Evolutionary conservation across 2,113 vertebrate species (phyloP), one percentile per base, ranked within the genome.

Genomic region (Tiliqua scincoides): DNA sequence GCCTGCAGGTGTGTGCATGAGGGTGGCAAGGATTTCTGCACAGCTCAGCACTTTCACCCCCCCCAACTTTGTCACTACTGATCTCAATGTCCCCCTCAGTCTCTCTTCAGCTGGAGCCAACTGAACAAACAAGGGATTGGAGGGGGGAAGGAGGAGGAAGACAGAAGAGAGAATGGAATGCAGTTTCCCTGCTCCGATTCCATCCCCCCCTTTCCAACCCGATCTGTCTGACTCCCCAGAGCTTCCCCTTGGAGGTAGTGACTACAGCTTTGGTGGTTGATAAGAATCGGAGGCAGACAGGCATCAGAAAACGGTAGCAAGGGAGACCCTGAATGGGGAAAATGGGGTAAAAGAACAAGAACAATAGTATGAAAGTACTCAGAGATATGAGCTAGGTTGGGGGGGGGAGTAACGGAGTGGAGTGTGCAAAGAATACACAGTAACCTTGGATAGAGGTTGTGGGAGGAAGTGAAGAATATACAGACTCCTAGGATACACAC

Each of bases 101-200:
- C 37, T 61, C 76, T n/a, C 32, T 61, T 62, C 79, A 67, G 82
- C 61, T 10, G 27, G 59, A 81, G 76, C 76, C 82, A 89, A 89
- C 68, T 84, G 81, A 72, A 82, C 78, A 88, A 86, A 92, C 40
- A 88, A 65, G 83, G 40, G 40, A 48, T 37, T 0, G 4, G 43
- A 43, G 37, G 9, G n/a, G n/a, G 76, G n/a, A 12, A 8, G 62
- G 62, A 11, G 59, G 62, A 65, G 8, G 25, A 3, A 63, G 20
- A 23, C 62, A 63, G 62, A 63, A 23, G 21, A 63, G 43, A 48
- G 54, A 57, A 57, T 43, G 78, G 78, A 79, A 79, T 79, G 78
- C 35, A 18, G 35, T 40, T 1, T 27, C 32, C 57, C 57, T 17
- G n/a, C 57, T 54, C 57, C 20, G 7, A 8, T 57, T 10, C 75